Percentiles rank a stretch among this genome's conserved stretches.
Evolutionary conservation across 92 coral and sea anemone species (phyloP).

Genomic region (Virgularia gustaviana): DNA sequence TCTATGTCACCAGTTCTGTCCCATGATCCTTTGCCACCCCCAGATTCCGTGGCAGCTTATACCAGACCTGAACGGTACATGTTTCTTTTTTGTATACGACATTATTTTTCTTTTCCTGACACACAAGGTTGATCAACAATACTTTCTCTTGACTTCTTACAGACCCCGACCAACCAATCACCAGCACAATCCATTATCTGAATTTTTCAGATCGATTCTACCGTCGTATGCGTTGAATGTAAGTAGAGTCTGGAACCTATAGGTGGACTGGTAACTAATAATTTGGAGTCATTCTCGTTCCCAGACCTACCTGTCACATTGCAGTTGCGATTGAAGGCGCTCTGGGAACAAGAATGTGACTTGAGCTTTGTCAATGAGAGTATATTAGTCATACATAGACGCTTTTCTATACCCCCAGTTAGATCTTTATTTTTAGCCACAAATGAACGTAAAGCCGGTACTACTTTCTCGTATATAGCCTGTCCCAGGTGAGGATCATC

Average conservation of each 20-base stretch:
- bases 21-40: constrained; percentile 89
- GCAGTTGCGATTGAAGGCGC: too few species aligned
- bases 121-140: neutral
- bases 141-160: neutral
- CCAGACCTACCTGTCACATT: neutral
- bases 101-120: neutral
- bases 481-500: neutral
- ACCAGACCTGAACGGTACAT: constrained; percentile 68
- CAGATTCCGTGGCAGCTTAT: constrained; percentile 79
- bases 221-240: constrained; percentile 85
- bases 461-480: neutral
- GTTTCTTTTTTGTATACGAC: neutral
- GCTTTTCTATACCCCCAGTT: neutral
- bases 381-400: neutral
- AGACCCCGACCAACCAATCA: constrained; percentile 41
- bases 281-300: neutral
- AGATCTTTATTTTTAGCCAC: constrained; percentile 63
- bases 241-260: constrained; percentile 12
- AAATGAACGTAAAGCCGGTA: neutral
- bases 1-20: constrained; percentile 82
- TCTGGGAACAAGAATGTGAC: neutral
- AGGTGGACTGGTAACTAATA: neutral
- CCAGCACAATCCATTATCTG: constrained; percentile 59
- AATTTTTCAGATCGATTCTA: constrained; percentile 84
- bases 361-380: neutral